These are phyloP conservation scores for Cacatua alba DNA, from an alignment of 2,113 vertebrate species.

Conservation along the genomic window DNA sequence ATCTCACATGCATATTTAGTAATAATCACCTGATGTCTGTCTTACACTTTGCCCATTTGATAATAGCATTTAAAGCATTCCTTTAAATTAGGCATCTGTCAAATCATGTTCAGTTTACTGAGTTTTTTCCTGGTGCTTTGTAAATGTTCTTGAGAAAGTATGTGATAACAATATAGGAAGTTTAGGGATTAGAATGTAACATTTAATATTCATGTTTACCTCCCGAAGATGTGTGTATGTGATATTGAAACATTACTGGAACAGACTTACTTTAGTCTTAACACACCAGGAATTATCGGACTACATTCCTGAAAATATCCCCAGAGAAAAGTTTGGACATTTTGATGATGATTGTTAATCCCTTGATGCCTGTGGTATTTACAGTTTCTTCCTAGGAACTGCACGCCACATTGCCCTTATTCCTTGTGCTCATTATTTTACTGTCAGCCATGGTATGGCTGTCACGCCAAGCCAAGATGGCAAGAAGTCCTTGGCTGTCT, in stretches of 20 bases:
- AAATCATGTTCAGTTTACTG: not conserved
- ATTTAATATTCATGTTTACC: not conserved
- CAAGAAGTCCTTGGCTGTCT: fast-evolving
- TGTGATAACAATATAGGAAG: not conserved
- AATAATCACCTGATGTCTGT: not conserved
- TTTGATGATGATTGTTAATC: not conserved
- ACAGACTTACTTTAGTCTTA: not conserved
- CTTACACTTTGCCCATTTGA: not conserved
- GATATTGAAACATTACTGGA: not conserved
- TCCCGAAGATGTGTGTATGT: not conserved
- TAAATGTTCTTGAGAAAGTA: not conserved
- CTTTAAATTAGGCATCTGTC: not conserved
- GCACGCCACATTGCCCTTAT: not conserved
- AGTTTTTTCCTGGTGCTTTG: not conserved
- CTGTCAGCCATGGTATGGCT: fast-evolving
- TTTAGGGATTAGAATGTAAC: not conserved
- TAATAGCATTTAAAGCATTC: not conserved
- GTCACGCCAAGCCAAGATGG: not conserved
- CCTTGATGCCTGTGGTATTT: not conserved
- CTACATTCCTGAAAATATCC: not conserved
- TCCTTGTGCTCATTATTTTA: fast-evolving
- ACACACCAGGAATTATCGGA: not conserved
- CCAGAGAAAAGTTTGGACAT: fast-evolving
- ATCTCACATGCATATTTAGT: not conserved
- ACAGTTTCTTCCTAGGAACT: not conserved